phyloP scores from a whole-genome alignment of 1,140 invertebrate species.

The Trichogramma pretiosum region DNA sequence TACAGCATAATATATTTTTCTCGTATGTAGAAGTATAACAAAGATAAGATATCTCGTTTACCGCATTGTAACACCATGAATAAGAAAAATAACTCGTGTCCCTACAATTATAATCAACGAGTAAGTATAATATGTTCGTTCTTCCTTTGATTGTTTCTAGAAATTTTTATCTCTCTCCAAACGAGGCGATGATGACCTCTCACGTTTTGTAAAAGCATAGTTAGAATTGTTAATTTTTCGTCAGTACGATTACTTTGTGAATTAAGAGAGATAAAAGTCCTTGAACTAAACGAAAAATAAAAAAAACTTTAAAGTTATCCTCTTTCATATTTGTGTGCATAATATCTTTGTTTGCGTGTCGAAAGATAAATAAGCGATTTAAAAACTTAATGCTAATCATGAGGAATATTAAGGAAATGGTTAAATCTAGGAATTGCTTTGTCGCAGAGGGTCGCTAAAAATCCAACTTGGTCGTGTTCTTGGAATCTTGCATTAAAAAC shows the following conservation, averaged over 20 bases:
- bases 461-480: constrained; percentile 2
- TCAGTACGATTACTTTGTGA: no score
- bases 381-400: constrained; percentile 12
- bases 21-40: constrained; percentile 5
- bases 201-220: no score
- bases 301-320: constrained; percentile 1
- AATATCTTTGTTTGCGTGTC: constrained; percentile 15
- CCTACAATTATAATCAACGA: constrained; percentile 16
- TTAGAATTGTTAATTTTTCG: no score
- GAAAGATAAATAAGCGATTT: background rate
- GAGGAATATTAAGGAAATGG: constrained; percentile 1
- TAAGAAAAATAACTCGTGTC: constrained; percentile 18
- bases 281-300: no score
- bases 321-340: constrained; percentile 19
- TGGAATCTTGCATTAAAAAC: background rate
- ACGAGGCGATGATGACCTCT: no score
- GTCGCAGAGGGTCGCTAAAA: background rate
- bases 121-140: constrained; percentile 20
- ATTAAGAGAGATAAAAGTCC: no score
- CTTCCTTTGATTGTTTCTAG: no score
- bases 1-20: constrained; percentile 14
- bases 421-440: constrained; percentile 18
- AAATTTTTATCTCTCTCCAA: no score
- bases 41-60: no score
- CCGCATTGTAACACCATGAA: constrained; percentile 6